These are phyloP conservation scores for Acipenser ruthenus DNA, from an alignment of 2,797 vertebrate species.

Conservation along the genomic window DNA sequence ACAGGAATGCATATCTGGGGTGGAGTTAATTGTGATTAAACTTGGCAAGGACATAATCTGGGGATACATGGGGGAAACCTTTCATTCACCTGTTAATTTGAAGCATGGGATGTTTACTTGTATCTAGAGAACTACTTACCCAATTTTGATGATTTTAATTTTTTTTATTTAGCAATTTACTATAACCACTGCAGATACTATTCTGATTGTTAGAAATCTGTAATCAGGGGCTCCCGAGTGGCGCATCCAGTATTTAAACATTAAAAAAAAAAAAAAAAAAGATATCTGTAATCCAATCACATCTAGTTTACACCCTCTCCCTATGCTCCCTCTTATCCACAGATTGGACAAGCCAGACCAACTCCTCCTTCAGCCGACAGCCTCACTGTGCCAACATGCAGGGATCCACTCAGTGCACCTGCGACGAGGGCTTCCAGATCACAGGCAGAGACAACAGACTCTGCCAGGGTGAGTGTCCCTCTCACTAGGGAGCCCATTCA, in stretches of 20 bases:
- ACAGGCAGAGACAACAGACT: constrained; percentile 52
- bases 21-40: background rate
- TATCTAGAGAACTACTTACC: too few relatives aligned
- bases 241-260: too few relatives aligned
- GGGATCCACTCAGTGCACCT: constrained; percentile 57
- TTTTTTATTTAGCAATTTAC: too few relatives aligned
- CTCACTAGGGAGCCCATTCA: too few relatives aligned
- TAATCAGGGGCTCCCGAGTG: too few relatives aligned
- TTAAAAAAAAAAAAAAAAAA: too few relatives aligned
- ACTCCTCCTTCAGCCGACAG: constrained; percentile 37
- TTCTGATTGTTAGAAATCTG: too few relatives aligned
- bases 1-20: background rate
- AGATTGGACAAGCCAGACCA: constrained; percentile 38
- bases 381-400: constrained; percentile 53
- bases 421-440: constrained; percentile 60
- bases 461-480: constrained; percentile 48
- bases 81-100: background rate
- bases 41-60: background rate
- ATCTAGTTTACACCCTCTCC: background rate
- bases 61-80: background rate
- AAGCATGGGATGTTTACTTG: too few relatives aligned
- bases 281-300: too few relatives aligned
- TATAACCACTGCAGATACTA: too few relatives aligned
- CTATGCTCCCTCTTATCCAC: background rate
- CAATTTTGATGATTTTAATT: too few relatives aligned